Evolutionary conservation across 2,888 invertebrate genomes (phyloP).

Genomic region (Atrina japonica): DNA sequence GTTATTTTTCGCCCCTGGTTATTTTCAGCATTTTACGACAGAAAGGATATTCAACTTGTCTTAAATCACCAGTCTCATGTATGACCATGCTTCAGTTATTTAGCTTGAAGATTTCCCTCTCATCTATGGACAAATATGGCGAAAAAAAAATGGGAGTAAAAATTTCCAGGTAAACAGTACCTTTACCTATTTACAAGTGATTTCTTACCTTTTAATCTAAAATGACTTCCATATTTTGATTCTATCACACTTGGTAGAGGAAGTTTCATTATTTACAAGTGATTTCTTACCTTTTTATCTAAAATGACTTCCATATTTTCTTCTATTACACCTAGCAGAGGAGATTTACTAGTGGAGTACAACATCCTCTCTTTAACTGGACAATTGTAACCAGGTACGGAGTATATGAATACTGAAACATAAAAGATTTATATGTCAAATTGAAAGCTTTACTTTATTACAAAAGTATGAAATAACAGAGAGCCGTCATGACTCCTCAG

Average conservation of each 20-base stretch:
- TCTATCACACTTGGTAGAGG: constrained; percentile 89
- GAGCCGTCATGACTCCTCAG: too few species aligned
- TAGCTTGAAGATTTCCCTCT: too few species aligned
- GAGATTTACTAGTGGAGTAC: constrained; percentile 97
- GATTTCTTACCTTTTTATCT: constrained; percentile 89
- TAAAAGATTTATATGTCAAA: background rate
- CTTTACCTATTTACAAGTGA: background rate
- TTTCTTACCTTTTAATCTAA: constrained; percentile 91
- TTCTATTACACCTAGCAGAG: constrained; percentile 91
- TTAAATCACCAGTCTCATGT: too few species aligned
- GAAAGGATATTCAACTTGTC: too few species aligned
- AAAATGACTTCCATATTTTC: constrained; percentile 89
- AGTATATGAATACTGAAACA: constrained; percentile 95
- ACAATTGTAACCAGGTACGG: constrained; percentile 98
- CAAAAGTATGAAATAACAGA: too few species aligned
- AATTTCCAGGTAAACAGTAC: background rate
- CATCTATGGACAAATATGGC: too few species aligned
- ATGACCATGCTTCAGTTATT: too few species aligned
- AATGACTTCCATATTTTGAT: constrained; percentile 87
- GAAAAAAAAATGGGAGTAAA: too few species aligned
- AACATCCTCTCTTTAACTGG: constrained; percentile 99
- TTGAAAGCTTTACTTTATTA: too few species aligned
- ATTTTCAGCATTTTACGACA: too few species aligned
- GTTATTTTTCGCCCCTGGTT: too few species aligned
- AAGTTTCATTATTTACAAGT: background rate